Conservation (phyloP, 2,888 invertebrate species). For the Ormyrus nitidulus region DNA sequence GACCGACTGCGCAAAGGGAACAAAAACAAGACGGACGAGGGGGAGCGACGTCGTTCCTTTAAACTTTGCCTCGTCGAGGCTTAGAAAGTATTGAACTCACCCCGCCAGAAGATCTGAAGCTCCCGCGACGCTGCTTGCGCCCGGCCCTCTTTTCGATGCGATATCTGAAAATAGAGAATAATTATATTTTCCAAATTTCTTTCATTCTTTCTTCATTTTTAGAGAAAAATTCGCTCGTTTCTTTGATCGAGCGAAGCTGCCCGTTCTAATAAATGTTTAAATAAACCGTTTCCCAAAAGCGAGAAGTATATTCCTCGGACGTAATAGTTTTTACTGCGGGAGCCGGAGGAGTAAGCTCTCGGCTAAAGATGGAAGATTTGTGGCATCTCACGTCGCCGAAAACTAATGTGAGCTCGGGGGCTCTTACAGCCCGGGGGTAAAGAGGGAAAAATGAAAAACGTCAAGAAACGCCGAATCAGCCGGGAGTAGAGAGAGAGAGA, state of each 20-base stretch:
- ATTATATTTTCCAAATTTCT: not conserved
- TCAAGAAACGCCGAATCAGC: slow-evolving; percentile 66
- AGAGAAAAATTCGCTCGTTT: not conserved
- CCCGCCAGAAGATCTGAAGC: slow-evolving; percentile 64
- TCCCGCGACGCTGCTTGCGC: slow-evolving; percentile 21
- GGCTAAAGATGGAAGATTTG: slow-evolving; percentile 48
- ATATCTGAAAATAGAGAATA: slow-evolving; percentile 42
- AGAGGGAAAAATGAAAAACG: slow-evolving; percentile 60
- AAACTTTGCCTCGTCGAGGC: slow-evolving; percentile 61
- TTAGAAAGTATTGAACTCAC: slow-evolving; percentile 67
- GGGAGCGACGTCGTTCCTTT: slow-evolving; percentile 53
- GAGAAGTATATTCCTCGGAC: not conserved
- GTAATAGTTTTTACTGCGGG: slow-evolving; percentile 21
- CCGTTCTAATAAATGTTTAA: not conserved
- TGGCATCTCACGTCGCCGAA: slow-evolving; percentile 36
- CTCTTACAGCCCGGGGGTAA: slow-evolving; percentile 28
- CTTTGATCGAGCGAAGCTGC: not conserved
- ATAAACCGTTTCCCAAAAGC: not conserved
- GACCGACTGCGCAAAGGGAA: slow-evolving; percentile 35
- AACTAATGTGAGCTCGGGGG: slow-evolving; percentile 52
- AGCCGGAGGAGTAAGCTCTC: not conserved
- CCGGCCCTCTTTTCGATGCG: slow-evolving; percentile 25
- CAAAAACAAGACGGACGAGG: slow-evolving; percentile 54
- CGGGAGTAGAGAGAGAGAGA: not conserved
- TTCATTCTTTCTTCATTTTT: slow-evolving; percentile 5